Percentiles rank a stretch among this genome's conserved stretches.
Conservation (phyloP, 2,888 invertebrate genomes). For the Agonopterix arenella region DNA sequence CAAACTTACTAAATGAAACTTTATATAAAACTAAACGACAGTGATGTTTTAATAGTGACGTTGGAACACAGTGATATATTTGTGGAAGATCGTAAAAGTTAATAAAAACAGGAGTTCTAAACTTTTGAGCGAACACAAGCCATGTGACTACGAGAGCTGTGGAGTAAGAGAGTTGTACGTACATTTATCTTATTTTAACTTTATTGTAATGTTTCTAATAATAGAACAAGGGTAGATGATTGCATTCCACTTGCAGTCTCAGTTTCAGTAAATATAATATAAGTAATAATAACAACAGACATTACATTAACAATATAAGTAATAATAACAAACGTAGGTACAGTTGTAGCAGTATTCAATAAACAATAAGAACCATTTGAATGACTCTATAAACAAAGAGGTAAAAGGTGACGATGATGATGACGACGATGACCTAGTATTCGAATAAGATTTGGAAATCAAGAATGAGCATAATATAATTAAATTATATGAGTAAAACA, state of each 20-base stretch:
- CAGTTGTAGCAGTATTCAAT: too few relatives aligned
- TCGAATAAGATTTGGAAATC: too few relatives aligned
- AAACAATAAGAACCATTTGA: too few relatives aligned
- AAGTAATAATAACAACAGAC: neutral
- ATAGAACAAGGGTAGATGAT: constrained; percentile 26
- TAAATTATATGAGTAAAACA: too few relatives aligned
- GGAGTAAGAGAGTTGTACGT: constrained; percentile 60
- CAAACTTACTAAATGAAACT: constrained; percentile 20
- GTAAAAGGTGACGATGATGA: too few relatives aligned
- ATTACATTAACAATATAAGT: neutral
- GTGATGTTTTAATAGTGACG: constrained; percentile 43
- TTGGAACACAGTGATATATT: constrained; percentile 40
- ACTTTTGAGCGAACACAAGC: constrained; percentile 59
- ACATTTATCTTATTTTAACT: constrained; percentile 47
- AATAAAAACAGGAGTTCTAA: constrained; percentile 55
- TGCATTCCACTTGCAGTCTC: constrained; percentile 20
- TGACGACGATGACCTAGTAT: too few relatives aligned
- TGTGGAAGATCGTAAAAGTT: constrained; percentile 47
- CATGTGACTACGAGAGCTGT: constrained; percentile 62
- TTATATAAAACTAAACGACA: constrained; percentile 13
- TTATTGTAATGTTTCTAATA: constrained; percentile 46
- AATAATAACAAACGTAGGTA: neutral
- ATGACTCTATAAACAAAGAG: too few relatives aligned
- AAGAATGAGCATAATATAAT: too few relatives aligned
- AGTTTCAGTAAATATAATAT: constrained; percentile 2